Conservation (phyloP, 2,797 vertebrate species). For the Eurystomus glaucurus region DNA sequence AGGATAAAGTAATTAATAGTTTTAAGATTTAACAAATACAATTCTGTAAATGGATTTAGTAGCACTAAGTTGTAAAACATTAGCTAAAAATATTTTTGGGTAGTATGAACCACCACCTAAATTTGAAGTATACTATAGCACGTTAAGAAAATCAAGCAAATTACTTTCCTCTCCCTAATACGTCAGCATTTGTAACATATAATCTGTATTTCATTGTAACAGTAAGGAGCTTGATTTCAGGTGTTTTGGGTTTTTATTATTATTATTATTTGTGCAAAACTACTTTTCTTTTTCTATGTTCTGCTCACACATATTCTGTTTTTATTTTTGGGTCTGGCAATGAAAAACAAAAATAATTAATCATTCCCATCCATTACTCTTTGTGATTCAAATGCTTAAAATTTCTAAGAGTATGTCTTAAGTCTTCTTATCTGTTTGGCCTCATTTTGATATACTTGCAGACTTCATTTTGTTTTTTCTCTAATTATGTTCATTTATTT, state of each 20-base stretch:
- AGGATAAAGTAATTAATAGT: constrained; percentile 7
- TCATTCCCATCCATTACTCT: constrained; percentile 87
- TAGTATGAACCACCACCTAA: background rate
- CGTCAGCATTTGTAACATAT: background rate
- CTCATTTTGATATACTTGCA: constrained; percentile 88
- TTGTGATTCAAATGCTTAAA: constrained; percentile 87
- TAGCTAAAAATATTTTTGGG: constrained; percentile 37
- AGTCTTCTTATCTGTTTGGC: constrained; percentile 88
- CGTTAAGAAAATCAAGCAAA: background rate
- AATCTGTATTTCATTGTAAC: constrained; percentile 26
- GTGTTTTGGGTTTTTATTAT: background rate
- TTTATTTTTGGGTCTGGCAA: constrained; percentile 90
- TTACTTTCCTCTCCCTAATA: constrained; percentile 37
- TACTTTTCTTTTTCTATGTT: constrained; percentile 73
- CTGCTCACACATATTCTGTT: constrained; percentile 79
- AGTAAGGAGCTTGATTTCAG: constrained; percentile 59
- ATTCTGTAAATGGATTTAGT: constrained; percentile 31
- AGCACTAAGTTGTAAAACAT: constrained; percentile 17
- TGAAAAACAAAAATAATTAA: constrained; percentile 81
- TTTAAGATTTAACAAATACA: constrained; percentile 29
- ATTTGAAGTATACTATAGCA: background rate
- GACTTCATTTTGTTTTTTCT: constrained; percentile 92
- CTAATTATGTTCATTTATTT: constrained; percentile 87
- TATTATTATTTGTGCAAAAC: constrained; percentile 56
- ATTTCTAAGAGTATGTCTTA: constrained; percentile 86